Base-by-base conservation (phyloP, 2,888 invertebrate genomes). In the Helicoverpa assulta region DNA sequence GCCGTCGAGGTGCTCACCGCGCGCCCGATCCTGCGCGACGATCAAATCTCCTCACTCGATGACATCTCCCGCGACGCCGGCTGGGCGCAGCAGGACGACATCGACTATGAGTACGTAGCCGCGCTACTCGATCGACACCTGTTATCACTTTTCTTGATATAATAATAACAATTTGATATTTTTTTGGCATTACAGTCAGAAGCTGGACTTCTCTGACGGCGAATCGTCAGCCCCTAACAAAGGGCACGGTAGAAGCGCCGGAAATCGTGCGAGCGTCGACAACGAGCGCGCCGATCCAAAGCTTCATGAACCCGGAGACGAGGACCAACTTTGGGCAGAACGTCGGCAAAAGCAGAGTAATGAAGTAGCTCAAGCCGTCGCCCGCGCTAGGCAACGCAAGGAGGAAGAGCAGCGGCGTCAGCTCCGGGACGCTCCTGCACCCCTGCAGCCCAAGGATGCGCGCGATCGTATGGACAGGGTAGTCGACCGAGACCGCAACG, bases 151-250 rank as follows among this genome's bases (percentile, higher is more conserved):
- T 43, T 6, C 4, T 6, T 5, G 3, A 3, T n/a, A n/a, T n/a
- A n/a, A n/a, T n/a, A n/a, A n/a, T n/a, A 61, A 26, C 29, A 19
- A 0, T 26, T 19, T 58, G 19, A 59, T 40, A 8, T 6, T 57
- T 79, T 78, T 72, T 40, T 78, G 76, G 70, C 64, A 76, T 94
- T 92, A 68, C 93, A 97, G 97, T 96, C 98, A 99, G 95, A 99
- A 99, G 93, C 94, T 99, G 89, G 98, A 98, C 81, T 99, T 99
- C 94, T 99, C 99, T 89, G 99, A 99, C 94, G 99, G 99, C 86
- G 99, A 99, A 83, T 91, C 95, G 18, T 91, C 93, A 37, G 90
- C 90, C 67, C 91, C 93, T 18, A 90, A 85, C 73, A 92, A 94
- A 86, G 89, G 89, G 59, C 89, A 78, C 73, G 82, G 91, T 78